Conservation (phyloP, 2,888 invertebrate species). For the Antheraea yamamai region DNA sequence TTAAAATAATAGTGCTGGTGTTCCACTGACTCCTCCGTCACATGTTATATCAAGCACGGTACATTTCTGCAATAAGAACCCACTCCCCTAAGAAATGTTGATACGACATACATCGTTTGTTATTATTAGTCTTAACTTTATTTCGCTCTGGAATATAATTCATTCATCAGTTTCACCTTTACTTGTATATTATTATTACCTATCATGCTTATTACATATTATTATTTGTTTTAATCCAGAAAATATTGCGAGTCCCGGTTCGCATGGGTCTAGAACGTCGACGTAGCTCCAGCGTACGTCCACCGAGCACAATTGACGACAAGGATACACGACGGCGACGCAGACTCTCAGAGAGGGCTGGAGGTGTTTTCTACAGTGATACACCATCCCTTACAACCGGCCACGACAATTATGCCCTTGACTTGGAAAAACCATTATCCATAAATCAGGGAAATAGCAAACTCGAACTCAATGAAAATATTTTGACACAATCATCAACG, state of each 20-base stretch:
- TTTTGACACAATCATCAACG: conserved; percentile 44
- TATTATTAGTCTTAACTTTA: no score
- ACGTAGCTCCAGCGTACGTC: conserved; percentile 72
- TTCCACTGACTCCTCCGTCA: no score
- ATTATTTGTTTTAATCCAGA: conserved; percentile 45
- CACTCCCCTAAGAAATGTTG: no score
- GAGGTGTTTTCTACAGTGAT: conserved; percentile 78
- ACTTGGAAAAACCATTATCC: conserved; percentile 61
- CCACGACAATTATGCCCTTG: conserved; percentile 69
- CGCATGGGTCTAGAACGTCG: conserved; percentile 67
- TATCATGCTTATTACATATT: no score
- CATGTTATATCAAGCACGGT: no score
- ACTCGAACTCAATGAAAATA: conserved; percentile 43
- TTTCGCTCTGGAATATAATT: no score
- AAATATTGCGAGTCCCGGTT: conserved; percentile 60
- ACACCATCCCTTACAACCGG: conserved; percentile 53
- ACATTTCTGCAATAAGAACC: no score
- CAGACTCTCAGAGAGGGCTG: conserved; percentile 73
- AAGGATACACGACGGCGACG: conserved; percentile 73
- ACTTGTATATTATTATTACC: no score
- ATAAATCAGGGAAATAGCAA: conserved; percentile 52
- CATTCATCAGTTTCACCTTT: background rate
- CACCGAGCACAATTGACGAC: conserved; percentile 66
- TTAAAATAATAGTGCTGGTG: no score
- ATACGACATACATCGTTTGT: background rate